phyloP scores from a whole-genome alignment of 2,888 invertebrate genomes.

The Lithophane semibrunnea region DNA sequence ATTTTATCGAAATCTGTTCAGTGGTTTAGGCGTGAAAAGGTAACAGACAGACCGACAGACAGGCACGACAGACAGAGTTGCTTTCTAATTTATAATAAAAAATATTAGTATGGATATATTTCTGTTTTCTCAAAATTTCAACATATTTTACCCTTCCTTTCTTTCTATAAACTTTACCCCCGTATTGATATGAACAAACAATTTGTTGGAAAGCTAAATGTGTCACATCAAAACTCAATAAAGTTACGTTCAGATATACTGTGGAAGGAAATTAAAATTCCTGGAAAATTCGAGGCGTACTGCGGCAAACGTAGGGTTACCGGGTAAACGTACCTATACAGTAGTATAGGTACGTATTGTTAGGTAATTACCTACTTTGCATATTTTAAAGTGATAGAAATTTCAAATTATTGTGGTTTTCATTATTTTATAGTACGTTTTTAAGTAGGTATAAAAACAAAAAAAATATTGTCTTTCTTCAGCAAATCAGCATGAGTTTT shows the following conservation, averaged over 20 bases:
- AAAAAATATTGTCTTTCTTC: background rate
- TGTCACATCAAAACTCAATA: slow-evolving; percentile 38
- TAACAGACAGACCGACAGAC: no score
- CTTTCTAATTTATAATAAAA: no score
- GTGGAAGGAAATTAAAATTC: slow-evolving; percentile 58
- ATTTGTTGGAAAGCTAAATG: background rate
- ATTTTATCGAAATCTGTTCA: no score
- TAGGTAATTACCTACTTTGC: no score
- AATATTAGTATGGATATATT: no score
- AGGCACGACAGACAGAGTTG: no score
- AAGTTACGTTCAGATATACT: slow-evolving; percentile 26
- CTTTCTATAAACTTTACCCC: background rate
- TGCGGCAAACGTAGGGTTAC: slow-evolving; percentile 35
- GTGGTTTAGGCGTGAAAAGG: no score
- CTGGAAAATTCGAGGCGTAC: slow-evolving; percentile 42
- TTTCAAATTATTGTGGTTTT: no score
- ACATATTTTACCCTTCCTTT: background rate
- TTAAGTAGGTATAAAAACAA: background rate
- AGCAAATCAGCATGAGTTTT: background rate
- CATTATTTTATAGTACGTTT: background rate
- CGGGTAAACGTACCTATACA: slow-evolving; percentile 13
- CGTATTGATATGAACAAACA: background rate
- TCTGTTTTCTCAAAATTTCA: background rate
- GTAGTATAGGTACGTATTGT: background rate
- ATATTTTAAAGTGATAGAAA: no score